These are phyloP conservation scores for Amphimedon queenslandica DNA, from an alignment of 37 sponge, comb jelly and placozoan species.

Conservation along the genomic window DNA sequence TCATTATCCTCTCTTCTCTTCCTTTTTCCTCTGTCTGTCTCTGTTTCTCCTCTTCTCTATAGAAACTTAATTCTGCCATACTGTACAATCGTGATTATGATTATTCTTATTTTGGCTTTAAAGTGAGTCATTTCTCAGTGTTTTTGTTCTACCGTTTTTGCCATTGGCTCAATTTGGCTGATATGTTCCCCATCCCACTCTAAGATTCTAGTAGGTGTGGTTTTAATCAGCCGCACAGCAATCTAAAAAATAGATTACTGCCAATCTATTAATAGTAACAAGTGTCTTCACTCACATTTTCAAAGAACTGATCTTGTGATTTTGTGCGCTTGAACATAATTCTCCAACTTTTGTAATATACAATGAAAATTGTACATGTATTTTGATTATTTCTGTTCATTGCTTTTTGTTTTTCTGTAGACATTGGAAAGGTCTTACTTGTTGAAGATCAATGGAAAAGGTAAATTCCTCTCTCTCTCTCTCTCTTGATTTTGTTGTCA, in stretches of 20 bases:
- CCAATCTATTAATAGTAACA: too few species aligned
- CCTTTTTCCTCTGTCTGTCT: not conserved
- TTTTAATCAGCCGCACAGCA: slow-evolving; percentile 37
- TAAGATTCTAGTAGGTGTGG: not conserved
- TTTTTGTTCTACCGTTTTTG: too few species aligned
- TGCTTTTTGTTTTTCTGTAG: not conserved
- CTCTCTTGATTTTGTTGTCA: too few species aligned
- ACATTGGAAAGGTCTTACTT: too few species aligned
- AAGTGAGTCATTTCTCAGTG: slow-evolving; percentile 47
- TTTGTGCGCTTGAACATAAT: slow-evolving; percentile 47
- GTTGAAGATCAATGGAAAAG: too few species aligned
- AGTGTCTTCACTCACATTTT: too few species aligned
- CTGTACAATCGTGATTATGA: slow-evolving; percentile 93
- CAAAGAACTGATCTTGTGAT: too few species aligned
- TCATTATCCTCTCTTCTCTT: too few species aligned
- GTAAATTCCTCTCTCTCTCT: too few species aligned
- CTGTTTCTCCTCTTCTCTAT: not conserved
- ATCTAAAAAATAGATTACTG: slow-evolving; percentile 12
- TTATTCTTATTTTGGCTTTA: slow-evolving; percentile 97
- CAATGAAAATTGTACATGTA: not conserved
- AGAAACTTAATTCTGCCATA: slow-evolving; percentile 91
- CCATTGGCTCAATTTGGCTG: not conserved
- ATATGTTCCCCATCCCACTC: slow-evolving; percentile 20
- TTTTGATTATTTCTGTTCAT: not conserved
- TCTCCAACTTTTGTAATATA: too few species aligned